phyloP scores from a whole-genome alignment of 2,888 invertebrate species.

The Sesia apiformis region DNA sequence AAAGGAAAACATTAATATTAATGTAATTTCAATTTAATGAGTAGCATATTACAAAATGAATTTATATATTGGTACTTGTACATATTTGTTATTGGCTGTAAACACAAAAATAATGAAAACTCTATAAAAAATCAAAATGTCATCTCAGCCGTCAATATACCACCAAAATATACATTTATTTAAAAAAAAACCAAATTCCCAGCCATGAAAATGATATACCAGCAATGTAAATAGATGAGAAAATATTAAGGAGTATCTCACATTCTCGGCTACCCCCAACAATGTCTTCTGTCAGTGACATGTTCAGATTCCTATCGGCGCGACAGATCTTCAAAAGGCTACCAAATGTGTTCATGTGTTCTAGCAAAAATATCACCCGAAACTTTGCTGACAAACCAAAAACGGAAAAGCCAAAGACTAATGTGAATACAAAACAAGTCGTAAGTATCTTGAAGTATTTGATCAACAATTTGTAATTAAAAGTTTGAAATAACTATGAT shows the following conservation, averaged over 20 bases:
- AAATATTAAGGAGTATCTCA: background rate
- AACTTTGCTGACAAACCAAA: conserved; percentile 17
- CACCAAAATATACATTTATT: conserved; percentile 13
- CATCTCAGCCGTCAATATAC: conserved; percentile 34
- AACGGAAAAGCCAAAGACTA: conserved; percentile 13
- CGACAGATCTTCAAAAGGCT: conserved; percentile 18
- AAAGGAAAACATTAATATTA: no score
- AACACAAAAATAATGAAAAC: conserved; percentile 7
- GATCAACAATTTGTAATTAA: background rate
- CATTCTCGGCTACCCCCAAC: conserved; percentile 22
- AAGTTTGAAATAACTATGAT: no score
- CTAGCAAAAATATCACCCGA: conserved; percentile 15
- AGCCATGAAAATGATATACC: conserved; percentile 5
- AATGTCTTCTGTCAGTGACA: conserved; percentile 29
- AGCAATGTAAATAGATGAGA: conserved; percentile 9
- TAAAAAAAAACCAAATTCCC: conserved; percentile 8
- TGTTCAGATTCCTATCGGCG: conserved; percentile 24
- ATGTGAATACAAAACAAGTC: conserved; percentile 30
- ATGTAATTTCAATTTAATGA: no score
- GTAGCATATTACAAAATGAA: no score
- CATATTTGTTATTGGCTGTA: no score
- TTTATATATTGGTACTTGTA: no score
- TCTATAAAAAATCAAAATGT: conserved; percentile 12
- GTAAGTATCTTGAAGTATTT: conserved; percentile 17
- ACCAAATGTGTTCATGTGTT: conserved; percentile 11